Evolutionary conservation across 2,888 invertebrate genomes (phyloP).

Genomic region (Adelognathus sp.): DNA sequence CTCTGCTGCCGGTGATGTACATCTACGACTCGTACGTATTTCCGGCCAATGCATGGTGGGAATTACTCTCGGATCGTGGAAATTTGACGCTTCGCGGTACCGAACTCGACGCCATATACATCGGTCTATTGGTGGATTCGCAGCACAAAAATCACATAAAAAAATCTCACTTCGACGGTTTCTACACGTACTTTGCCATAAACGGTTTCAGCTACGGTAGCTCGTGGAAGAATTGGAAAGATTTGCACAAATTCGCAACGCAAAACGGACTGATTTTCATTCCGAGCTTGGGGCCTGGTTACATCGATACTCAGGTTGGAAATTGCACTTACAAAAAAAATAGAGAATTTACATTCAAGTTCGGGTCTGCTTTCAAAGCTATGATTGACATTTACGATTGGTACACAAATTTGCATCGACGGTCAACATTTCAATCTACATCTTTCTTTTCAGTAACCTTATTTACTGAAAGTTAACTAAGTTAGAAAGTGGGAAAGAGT

Average conservation of each 20-base stretch:
- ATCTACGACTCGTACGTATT: constrained; percentile 86
- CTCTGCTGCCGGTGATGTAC: constrained; percentile 84
- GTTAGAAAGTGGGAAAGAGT: too few species aligned
- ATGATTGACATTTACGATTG: too few species aligned
- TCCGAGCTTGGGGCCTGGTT: constrained; percentile 88
- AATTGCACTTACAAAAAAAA: constrained; percentile 1
- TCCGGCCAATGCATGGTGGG: constrained; percentile 82
- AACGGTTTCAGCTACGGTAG: constrained; percentile 86
- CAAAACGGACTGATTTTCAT: constrained; percentile 85
- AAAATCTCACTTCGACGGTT: constrained; percentile 83
- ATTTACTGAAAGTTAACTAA: too few species aligned
- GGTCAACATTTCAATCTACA: too few species aligned
- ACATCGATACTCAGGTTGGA: constrained; percentile 84
- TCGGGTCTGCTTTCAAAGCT: too few species aligned
- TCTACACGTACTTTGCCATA: constrained; percentile 86
- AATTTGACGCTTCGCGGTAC: constrained; percentile 82
- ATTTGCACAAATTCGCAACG: constrained; percentile 83
- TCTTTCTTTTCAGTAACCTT: too few species aligned
- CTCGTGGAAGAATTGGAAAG: constrained; percentile 84
- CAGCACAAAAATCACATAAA: constrained; percentile 83
- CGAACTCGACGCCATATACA: constrained; percentile 83
- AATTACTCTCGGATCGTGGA: constrained; percentile 80
- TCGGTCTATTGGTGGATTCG: constrained; percentile 84
- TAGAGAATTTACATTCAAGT: too few species aligned
- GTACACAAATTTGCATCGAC: too few species aligned